Evolutionary conservation across 2,888 invertebrate species (phyloP), one percentile per base, ranked within the genome.

Genomic region (Lobophora halterata): DNA sequence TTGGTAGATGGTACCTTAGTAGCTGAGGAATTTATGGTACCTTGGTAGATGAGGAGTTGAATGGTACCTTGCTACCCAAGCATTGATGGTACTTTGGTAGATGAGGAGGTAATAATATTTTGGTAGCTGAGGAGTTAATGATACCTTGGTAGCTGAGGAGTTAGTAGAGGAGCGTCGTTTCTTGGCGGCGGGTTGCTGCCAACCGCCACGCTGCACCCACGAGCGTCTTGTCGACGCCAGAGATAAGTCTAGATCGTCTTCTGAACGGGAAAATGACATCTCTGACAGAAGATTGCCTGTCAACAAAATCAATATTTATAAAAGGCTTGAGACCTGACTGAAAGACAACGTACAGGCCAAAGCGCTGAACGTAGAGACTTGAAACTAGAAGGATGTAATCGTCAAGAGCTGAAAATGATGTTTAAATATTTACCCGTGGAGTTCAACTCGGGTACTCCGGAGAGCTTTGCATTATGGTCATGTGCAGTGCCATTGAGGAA

Each of bases 261-360:
- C 96, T 0, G 95, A 95, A 14, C 93, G 91, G 6, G 96, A 95
- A 66, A 93, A 93, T 52, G 95, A 95, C 66, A 94, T 90, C 65
- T 95, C 94, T 1, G 94, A 93, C 17, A 95, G 77, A 6, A 95
- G 81, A 0, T 94, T 94, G 9, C 92, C 92, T 88, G 73, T 0
- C 2, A n/a, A 11, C 27, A 12, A 25, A 16, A 50, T 30, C 34
- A 27, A 35, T 11, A 13, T 17, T 39, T 25, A 43, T 26, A 12
- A 16, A 29, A 19, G 19, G 34, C 45, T 61, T 34, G 50, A n/a
- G n/a, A n/a, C n/a, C n/a, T n/a, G n/a, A n/a, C n/a, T n/a, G n/a
- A n/a, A n/a, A n/a, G n/a, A n/a, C n/a, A n/a, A n/a, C n/a, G n/a
- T n/a, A n/a, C n/a, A n/a, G n/a, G n/a, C n/a, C n/a, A n/a, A n/a